Conservation (phyloP, 2,113 vertebrate genomes). For the Seriola rivoliana region DNA sequence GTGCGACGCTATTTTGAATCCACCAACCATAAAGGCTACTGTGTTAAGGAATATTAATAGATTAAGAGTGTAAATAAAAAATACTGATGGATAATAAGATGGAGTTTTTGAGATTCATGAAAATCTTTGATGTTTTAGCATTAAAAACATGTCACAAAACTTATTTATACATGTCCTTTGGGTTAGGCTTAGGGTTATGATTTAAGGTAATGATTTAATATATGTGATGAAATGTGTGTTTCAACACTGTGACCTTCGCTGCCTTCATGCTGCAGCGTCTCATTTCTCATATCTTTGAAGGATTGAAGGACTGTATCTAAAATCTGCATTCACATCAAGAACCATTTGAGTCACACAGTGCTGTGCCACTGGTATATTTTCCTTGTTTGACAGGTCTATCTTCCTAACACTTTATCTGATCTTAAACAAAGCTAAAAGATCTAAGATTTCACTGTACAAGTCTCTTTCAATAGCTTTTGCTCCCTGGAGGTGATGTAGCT, state of each 20-base stretch:
- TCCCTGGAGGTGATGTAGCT: conserved; percentile 41
- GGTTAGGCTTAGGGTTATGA: neutral
- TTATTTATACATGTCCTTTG: neutral
- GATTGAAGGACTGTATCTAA: neutral
- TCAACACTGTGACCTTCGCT: neutral
- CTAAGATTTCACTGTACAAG: conserved; percentile 40
- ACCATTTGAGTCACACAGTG: neutral
- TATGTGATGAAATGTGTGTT: neutral
- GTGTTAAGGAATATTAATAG: neutral
- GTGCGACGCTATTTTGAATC: neutral
- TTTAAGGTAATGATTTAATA: neutral
- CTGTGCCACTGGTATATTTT: neutral
- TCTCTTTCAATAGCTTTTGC: conserved; percentile 24
- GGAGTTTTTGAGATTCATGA: too few relatives aligned
- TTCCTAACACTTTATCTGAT: conserved; percentile 8
- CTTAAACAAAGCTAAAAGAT: conserved; percentile 51
- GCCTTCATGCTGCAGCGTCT: neutral
- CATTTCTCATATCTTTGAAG: neutral
- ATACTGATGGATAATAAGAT: too few relatives aligned
- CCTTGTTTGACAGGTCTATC: conserved; percentile 28
- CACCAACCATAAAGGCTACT: neutral
- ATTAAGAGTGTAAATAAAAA: too few relatives aligned
- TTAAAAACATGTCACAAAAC: neutral
- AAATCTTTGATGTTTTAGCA: neutral
- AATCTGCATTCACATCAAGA: neutral